Percentiles rank a stretch among this genome's conserved stretches.
phyloP scores from a whole-genome alignment of 2,888 invertebrate genomes.

The Eulithis testata region DNA sequence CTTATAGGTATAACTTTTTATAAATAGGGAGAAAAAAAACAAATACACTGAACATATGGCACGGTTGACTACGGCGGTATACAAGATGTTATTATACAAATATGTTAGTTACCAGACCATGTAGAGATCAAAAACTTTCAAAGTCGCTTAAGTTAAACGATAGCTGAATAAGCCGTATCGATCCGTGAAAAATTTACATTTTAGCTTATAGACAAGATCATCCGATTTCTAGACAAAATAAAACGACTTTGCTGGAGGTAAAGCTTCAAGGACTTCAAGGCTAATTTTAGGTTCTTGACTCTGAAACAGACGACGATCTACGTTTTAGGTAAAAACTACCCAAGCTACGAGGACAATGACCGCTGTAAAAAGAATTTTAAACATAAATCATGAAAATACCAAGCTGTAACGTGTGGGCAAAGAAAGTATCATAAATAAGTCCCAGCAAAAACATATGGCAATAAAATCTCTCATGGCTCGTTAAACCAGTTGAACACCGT shows the following conservation, averaged over 20 bases:
- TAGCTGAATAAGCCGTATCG: not conserved
- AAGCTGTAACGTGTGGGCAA: slow-evolving; percentile 10
- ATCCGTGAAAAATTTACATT: slow-evolving; percentile 11
- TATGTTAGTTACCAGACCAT: not conserved
- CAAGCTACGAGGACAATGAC: not conserved
- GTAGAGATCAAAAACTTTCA: slow-evolving; percentile 4
- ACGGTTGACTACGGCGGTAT: slow-evolving; percentile 2
- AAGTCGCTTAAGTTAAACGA: not conserved
- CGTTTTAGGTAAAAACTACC: not conserved
- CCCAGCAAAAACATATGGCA: slow-evolving; percentile 45
- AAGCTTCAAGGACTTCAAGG: slow-evolving; percentile 9
- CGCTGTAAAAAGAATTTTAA: slow-evolving; percentile 1
- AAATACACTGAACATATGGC: not conserved
- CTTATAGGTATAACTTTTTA: slow-evolving; percentile 8
- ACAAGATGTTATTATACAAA: slow-evolving; percentile 18
- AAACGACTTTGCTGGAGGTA: slow-evolving; percentile 1
- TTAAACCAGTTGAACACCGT: slow-evolving; percentile 50
- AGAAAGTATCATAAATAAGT: slow-evolving; percentile 43
- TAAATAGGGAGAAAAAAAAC: not conserved
- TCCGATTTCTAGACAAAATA: not conserved
- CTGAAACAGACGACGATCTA: not conserved
- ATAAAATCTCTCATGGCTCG: slow-evolving; percentile 46
- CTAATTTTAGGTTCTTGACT: slow-evolving; percentile 9
- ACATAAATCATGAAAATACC: slow-evolving; percentile 1
- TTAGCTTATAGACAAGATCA: slow-evolving; percentile 5